Conservation (phyloP, 2,797 vertebrate species). For the Anabas testudineus region DNA sequence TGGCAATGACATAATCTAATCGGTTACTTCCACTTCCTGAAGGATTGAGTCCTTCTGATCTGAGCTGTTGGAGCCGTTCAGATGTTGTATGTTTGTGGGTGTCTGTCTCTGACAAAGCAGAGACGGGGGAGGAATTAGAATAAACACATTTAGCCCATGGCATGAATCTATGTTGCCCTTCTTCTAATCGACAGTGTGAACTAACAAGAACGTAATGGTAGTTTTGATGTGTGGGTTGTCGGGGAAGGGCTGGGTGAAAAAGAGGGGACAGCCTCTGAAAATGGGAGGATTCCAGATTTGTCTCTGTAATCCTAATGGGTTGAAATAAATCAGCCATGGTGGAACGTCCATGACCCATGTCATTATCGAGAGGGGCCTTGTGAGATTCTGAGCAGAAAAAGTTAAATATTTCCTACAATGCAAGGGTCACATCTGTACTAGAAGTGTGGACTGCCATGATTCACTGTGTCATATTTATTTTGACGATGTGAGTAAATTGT, state of each 20-base stretch:
- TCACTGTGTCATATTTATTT: conserved; percentile 14
- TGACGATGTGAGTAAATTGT: neutral
- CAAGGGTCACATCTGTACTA: neutral
- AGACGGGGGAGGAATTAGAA: conserved; percentile 80
- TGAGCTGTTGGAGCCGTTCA: conserved; percentile 73
- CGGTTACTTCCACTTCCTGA: conserved; percentile 86
- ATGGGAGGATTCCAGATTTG: conserved; percentile 71
- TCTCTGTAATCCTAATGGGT: conserved; percentile 81
- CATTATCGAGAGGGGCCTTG: conserved; percentile 71
- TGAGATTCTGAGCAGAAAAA: conserved; percentile 66
- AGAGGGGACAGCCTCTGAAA: conserved; percentile 58
- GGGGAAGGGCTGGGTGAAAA: conserved; percentile 61
- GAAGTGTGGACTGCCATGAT: conserved; percentile 6
- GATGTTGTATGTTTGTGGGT: conserved; percentile 72
- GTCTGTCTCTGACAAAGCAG: conserved; percentile 77
- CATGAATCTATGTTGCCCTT: conserved; percentile 81
- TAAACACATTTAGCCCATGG: conserved; percentile 84
- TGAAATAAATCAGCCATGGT: conserved; percentile 81
- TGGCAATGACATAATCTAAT: conserved; percentile 87
- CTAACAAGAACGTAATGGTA: conserved; percentile 82
- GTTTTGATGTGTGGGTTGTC: conserved; percentile 81
- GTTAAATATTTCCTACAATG: conserved; percentile 44
- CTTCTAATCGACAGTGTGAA: conserved; percentile 83
- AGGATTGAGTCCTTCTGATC: conserved; percentile 81
- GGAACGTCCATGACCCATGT: conserved; percentile 76